Evolutionary conservation across 2,113 vertebrate genomes (phyloP), one percentile per base, ranked within the genome.

Genomic region (Odocoileus virginianus): DNA sequence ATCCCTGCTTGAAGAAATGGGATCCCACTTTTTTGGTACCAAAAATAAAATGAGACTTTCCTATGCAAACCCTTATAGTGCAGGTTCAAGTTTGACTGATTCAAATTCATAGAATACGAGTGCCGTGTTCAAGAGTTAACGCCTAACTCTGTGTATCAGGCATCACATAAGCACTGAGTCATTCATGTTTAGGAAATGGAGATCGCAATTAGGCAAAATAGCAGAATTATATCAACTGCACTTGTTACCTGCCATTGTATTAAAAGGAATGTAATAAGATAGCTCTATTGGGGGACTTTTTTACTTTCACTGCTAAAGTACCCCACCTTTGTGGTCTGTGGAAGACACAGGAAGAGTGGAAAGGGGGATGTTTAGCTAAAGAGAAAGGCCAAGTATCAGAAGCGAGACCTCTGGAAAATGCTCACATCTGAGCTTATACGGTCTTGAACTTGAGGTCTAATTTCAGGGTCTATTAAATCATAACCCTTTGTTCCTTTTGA

Each of bases 401-500:
- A 74, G 17, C 17, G 12, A 67, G 21, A 25, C 7, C 17, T 36
- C 33, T 81, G 45, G 74, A 61, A 86, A 94, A 78, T 2, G 60
- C 40, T 86, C n/a, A n/a, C 5, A 84, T 33, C 40, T 52, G 74
- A 55, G 15, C 5, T 81, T 36, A 40, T 2, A 6, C 15, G 1
- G 0, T 57, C 89, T 78, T 67, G 54, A 87, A 30, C 47, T 36
- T 91, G 74, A 81, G 27, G 84, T 57, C 71, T 83, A 60, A 84
- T 47, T 87, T 79, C 54, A 94, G 21, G 15, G 55, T 57, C 76
- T 81, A n/a, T 36, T 52, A 88, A 92, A 78, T 52, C 78, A 93
- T 55, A 96, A 57, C 78, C 60, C 93, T 71, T 84, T 87, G 43
- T 40, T 92, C 92, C 81, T 92, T 94, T 64, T 83, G 91, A 89